Evolutionary conservation across 2,113 vertebrate genomes (phyloP).

Genomic region (Protomyctophum bolini): DNA sequence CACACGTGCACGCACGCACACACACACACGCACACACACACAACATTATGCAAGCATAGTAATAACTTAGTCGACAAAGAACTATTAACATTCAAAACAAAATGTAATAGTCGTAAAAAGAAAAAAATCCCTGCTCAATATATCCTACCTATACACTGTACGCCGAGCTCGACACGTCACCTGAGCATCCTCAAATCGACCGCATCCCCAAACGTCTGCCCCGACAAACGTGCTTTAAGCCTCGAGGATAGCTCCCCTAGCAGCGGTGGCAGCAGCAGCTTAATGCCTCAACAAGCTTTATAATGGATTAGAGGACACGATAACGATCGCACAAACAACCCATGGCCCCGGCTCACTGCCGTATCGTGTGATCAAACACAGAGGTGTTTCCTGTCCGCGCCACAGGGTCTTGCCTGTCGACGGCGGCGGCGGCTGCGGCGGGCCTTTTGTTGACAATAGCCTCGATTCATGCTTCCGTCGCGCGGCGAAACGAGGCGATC

Average conservation of each 20-base stretch:
- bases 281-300: constrained; percentile 26
- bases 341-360: constrained; percentile 1
- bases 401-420: constrained; percentile 40
- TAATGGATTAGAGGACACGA: constrained; percentile 51
- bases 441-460: constrained; percentile 50
- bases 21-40: no score
- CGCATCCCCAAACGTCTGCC: not conserved
- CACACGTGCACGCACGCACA: no score
- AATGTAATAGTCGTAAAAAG: not conserved
- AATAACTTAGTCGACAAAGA: no score
- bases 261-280: constrained; percentile 8
- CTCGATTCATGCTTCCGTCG: no score
- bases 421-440: no score
- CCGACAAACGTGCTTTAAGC: not conserved
- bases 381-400: constrained; percentile 51
- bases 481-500: no score
- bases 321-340: constrained; percentile 39
- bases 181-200: constrained; percentile 23
- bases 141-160: not conserved
- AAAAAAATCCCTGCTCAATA: not conserved
- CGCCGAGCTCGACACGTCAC: not conserved
- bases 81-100: not conserved
- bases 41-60: not conserved
- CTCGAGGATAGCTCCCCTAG: not conserved
- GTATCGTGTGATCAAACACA: constrained; percentile 52